phyloP scores from a whole-genome alignment of 2,797 vertebrate species.

The Catamblyrhynchus diadema region DNA sequence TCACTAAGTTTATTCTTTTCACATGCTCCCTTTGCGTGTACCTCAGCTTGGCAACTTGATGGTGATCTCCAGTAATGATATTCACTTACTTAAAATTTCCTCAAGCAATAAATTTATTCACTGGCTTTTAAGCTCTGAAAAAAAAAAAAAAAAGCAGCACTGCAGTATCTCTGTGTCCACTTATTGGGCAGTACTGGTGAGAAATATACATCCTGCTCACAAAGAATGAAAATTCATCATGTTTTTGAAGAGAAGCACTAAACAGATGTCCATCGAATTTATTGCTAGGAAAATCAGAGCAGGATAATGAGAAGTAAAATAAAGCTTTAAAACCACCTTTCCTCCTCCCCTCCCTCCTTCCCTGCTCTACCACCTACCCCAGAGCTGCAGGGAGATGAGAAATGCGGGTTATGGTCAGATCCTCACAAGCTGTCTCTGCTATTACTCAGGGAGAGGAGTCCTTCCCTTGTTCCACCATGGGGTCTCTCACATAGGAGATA shows the following conservation, averaged over 20 bases:
- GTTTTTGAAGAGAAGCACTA: neutral
- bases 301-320: neutral
- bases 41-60: neutral
- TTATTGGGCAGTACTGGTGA: neutral
- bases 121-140: neutral
- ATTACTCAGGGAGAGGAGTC: neutral
- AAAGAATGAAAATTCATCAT: neutral
- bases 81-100: neutral
- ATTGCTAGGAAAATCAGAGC: neutral
- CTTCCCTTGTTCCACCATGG: neutral
- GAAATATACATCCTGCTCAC: neutral
- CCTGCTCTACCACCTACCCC: neutral
- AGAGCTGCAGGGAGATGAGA: neutral
- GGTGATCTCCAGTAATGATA: neutral
- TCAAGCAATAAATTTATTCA: constrained; percentile 15
- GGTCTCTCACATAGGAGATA: neutral
- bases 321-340: neutral
- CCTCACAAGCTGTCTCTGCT: neutral
- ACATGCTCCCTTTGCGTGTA: neutral
- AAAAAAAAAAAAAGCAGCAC: neutral
- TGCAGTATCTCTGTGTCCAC: neutral
- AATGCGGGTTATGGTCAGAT: neutral
- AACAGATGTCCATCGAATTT: neutral
- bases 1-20: neutral
- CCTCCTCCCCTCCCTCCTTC: neutral